Percentiles rank a stretch among this genome's conserved stretches.
Conservation (phyloP, 1,140 invertebrate genomes). For the Eupristina koningsbergeri region DNA sequence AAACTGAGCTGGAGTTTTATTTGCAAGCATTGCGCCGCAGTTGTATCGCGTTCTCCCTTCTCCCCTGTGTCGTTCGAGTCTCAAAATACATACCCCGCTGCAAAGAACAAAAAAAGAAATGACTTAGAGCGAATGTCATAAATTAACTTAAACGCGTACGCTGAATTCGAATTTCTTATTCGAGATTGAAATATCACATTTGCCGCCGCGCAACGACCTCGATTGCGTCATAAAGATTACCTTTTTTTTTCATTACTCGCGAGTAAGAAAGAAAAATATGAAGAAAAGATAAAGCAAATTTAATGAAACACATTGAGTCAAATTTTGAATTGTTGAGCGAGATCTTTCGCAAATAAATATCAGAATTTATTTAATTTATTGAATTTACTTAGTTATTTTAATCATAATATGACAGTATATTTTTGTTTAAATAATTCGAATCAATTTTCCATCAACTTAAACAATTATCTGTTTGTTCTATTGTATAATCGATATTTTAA, state of each 20-base stretch:
- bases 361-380: conserved; percentile 26
- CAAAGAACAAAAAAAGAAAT: conserved; percentile 4
- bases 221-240: conserved; percentile 43
- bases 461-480: not conserved
- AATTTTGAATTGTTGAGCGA: conserved; percentile 11
- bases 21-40: conserved; percentile 31
- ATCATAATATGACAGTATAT: not conserved
- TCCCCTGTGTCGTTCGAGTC: conserved; percentile 8
- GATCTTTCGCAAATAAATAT: conserved; percentile 11
- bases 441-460: not conserved
- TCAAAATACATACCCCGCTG: conserved; percentile 12
- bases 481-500: not conserved
- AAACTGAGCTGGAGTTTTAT: conserved; percentile 44
- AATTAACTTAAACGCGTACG: conserved; percentile 33
- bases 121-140: conserved; percentile 15
- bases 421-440: not conserved
- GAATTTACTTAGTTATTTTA: not conserved
- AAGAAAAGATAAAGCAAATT: conserved; percentile 40
- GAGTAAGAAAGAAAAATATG: conserved; percentile 23
- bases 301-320: conserved; percentile 28
- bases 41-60: not conserved
- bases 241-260: conserved; percentile 18
- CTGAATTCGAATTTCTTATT: conserved; percentile 44
- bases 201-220: not conserved
- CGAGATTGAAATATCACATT: conserved; percentile 41